Percentiles rank a stretch among this genome's conserved stretches.
These are phyloP conservation scores for Hirtodrosophila alboralis DNA, from an alignment of 2,888 invertebrate genomes.

Conservation along the genomic window DNA sequence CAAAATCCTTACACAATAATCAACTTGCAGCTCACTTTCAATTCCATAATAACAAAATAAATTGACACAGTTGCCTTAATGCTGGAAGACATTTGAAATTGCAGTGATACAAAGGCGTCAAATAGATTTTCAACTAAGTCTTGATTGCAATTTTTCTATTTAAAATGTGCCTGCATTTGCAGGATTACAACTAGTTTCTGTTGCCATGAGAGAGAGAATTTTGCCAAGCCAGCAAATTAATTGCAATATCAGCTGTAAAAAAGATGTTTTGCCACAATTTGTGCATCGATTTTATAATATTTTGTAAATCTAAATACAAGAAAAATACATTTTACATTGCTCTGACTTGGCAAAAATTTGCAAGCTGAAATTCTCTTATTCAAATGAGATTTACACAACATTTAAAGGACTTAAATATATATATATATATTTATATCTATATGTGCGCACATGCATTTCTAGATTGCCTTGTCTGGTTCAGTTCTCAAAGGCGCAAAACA, in stretches of 20 bases:
- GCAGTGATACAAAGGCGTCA: not conserved
- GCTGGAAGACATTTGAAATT: conserved; percentile 6
- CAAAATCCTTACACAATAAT: too few species aligned
- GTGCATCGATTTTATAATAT: conserved; percentile 28
- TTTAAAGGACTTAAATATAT: conserved; percentile 9
- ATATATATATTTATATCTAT: not conserved
- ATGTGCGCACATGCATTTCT: conserved; percentile 17
- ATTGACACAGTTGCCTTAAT: conserved; percentile 9
- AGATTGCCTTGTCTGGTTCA: conserved; percentile 28
- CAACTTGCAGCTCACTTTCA: not conserved
- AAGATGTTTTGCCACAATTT: conserved; percentile 15
- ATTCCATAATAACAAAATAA: not conserved
- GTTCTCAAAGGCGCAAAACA: conserved; percentile 10
- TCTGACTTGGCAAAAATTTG: conserved; percentile 22
- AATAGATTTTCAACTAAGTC: conserved; percentile 9
- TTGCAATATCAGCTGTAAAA: conserved; percentile 49
- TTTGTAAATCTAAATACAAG: conserved; percentile 13
- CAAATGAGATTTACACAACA: conserved; percentile 23
- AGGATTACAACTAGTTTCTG: conserved; percentile 15
- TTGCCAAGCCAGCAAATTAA: conserved; percentile 49
- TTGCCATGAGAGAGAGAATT: too few species aligned
- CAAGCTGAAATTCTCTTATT: conserved; percentile 9
- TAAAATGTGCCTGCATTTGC: conserved; percentile 27
- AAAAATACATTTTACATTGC: conserved; percentile 2
- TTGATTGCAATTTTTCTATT: conserved; percentile 6